Evolutionary conservation across 1,140 invertebrate species (phyloP).

Genomic region (Palaemon carinicauda): DNA sequence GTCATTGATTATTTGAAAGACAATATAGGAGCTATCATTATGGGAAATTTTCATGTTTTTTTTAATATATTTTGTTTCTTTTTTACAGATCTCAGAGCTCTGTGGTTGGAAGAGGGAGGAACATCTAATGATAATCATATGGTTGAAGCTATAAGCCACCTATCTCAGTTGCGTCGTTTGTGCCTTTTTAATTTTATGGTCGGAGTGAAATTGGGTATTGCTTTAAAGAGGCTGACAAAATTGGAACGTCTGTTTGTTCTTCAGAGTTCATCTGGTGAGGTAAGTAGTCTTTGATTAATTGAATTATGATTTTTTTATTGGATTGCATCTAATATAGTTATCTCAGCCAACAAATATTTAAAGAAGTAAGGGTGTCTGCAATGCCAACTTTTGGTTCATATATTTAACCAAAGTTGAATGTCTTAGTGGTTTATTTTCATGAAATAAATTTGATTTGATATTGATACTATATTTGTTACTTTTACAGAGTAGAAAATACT

Average conservation of each 20-base stretch:
- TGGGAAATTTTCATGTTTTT: neutral
- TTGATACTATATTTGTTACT: neutral
- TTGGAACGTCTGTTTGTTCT: slow-evolving; percentile 32
- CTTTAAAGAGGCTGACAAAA: slow-evolving; percentile 10
- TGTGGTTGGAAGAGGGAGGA: slow-evolving; percentile 38
- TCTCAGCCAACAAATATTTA: too few species aligned
- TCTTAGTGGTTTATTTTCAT: too few species aligned
- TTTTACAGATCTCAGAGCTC: slow-evolving; percentile 8
- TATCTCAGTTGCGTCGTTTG: slow-evolving; percentile 17
- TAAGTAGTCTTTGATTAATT: neutral
- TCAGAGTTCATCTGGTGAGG: slow-evolving; percentile 1
- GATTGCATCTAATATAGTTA: neutral
- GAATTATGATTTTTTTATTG: neutral
- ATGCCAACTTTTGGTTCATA: too few species aligned
- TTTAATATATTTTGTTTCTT: neutral
- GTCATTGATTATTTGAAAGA: neutral
- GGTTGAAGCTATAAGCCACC: slow-evolving; percentile 15
- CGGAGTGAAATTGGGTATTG: slow-evolving; percentile 16
- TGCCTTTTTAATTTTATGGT: slow-evolving; percentile 35
- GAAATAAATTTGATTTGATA: neutral
- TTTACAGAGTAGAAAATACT: too few species aligned
- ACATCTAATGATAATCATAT: neutral
- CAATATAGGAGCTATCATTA: neutral
- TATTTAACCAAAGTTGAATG: too few species aligned
- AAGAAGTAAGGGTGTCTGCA: too few species aligned